Conservation (phyloP, 2,797 vertebrate genomes). For the Megaceryle alcyon region DNA sequence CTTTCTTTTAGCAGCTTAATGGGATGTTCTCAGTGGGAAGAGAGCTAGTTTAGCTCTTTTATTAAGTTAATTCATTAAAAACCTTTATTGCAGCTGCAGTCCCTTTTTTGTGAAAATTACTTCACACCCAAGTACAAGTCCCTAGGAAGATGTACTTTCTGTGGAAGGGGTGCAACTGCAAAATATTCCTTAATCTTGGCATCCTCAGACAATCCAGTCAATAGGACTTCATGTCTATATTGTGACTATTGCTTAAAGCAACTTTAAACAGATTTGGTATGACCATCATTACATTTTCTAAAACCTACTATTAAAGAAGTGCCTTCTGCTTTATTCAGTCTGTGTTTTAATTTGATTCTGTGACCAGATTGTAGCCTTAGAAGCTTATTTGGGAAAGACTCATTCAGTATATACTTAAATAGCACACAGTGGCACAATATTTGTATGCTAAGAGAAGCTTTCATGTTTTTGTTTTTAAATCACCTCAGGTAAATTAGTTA, state of each 20-base stretch:
- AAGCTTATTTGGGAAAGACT: not conserved
- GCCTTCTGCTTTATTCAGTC: constrained; percentile 67
- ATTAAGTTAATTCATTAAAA: not conserved
- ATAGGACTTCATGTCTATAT: constrained; percentile 2
- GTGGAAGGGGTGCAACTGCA: not conserved
- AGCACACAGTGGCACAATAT: constrained; percentile 24
- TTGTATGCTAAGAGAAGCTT: not conserved
- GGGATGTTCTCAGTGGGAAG: not conserved
- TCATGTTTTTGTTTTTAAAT: not conserved
- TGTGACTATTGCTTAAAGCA: constrained; percentile 46
- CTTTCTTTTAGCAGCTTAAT: not conserved
- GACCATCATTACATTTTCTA: constrained; percentile 22
- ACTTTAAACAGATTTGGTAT: constrained; percentile 12
- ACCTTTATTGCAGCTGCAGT: not conserved
- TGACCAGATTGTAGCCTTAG: constrained; percentile 34
- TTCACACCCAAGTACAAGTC: not conserved
- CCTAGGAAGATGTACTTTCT: not conserved
- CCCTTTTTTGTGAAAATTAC: not conserved
- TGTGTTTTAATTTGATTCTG: constrained; percentile 21
- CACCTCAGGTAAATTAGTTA: constrained; percentile 49
- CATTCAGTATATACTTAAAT: not conserved
- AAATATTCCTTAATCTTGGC: not conserved
- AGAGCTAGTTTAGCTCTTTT: not conserved
- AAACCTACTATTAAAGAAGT: constrained; percentile 54
- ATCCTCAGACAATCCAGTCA: constrained; percentile 64